Evolutionary conservation across 2,797 vertebrate species (phyloP).

Genomic region (Rhynchotus rufescens): DNA sequence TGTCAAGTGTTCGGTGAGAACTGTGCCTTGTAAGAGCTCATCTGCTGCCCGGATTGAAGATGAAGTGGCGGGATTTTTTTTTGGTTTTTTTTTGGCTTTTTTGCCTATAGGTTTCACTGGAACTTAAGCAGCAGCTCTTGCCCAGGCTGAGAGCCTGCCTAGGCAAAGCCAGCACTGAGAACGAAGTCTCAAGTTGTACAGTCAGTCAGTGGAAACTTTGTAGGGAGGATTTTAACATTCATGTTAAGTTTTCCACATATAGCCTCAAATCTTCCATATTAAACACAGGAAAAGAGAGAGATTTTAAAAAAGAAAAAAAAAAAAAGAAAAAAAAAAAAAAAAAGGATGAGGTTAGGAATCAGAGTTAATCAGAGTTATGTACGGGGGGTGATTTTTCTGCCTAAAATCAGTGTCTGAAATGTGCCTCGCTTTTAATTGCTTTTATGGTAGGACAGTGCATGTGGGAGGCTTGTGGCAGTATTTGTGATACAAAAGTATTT

Average conservation of each 20-base stretch:
- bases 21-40: slow-evolving; percentile 31
- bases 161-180: not conserved
- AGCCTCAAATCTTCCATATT: not conserved
- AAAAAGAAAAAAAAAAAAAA: not conserved
- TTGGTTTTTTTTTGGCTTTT: not conserved
- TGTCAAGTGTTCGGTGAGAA: slow-evolving; percentile 54
- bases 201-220: not conserved
- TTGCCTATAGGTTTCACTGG: not conserved
- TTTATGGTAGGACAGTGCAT: not conserved
- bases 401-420: not conserved
- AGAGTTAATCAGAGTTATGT: not conserved
- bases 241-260: not conserved
- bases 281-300: not conserved
- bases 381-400: not conserved
- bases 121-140: not conserved
- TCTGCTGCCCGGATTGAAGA: not conserved
- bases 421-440: not conserved
- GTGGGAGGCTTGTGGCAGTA: slow-evolving; percentile 10
- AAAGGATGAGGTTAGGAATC: not conserved
- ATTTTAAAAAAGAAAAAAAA: not conserved
- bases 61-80: not conserved
- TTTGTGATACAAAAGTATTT: slow-evolving; percentile 43
- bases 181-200: not conserved
- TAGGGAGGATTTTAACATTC: not conserved
- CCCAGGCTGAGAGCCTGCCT: not conserved